phyloP scores from a whole-genome alignment of 2,888 invertebrate species.

The Caenorhabditis panamensis region DNA sequence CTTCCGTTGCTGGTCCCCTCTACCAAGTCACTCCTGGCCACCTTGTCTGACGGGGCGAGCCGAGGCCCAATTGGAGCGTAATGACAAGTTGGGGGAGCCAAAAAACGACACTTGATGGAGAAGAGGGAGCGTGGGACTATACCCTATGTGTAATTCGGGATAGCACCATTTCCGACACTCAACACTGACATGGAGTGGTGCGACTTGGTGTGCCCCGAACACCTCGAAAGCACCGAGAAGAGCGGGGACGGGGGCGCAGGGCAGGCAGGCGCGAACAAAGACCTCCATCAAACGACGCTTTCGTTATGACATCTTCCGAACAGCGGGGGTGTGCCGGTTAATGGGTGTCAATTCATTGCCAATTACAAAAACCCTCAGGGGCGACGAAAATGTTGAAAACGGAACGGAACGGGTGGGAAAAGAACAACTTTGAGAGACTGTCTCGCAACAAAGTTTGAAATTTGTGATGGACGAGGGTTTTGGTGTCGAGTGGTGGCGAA shows the following conservation, averaged over 20 bases:
- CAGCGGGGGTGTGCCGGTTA: conserved; percentile 61
- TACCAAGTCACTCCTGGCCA: background rate
- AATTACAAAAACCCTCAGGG: conserved; percentile 54
- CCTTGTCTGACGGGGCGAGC: background rate
- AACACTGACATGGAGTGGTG: conserved; percentile 28
- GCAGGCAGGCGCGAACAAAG: conserved; percentile 52
- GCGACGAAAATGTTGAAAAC: conserved; percentile 47
- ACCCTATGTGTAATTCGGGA: conserved; percentile 45
- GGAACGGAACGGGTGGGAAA: conserved; percentile 42
- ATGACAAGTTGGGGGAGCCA: conserved; percentile 40
- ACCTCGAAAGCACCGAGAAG: conserved; percentile 31
- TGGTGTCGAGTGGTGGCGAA: background rate
- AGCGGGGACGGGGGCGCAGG: background rate
- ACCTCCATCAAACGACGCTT: conserved; percentile 56
- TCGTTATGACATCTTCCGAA: conserved; percentile 56
- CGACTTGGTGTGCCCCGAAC: conserved; percentile 32
- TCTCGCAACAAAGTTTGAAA: conserved; percentile 24
- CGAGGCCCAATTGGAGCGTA: conserved; percentile 27
- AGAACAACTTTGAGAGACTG: conserved; percentile 4
- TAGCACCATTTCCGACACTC: conserved; percentile 42
- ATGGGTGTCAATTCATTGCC: conserved; percentile 63
- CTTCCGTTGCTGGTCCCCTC: conserved; percentile 17
- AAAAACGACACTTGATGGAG: conserved; percentile 41
- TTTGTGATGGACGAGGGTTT: background rate
- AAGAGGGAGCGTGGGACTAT: background rate